Conservation (phyloP, 1,140 invertebrate species). For the Subanguina moxae region DNA sequence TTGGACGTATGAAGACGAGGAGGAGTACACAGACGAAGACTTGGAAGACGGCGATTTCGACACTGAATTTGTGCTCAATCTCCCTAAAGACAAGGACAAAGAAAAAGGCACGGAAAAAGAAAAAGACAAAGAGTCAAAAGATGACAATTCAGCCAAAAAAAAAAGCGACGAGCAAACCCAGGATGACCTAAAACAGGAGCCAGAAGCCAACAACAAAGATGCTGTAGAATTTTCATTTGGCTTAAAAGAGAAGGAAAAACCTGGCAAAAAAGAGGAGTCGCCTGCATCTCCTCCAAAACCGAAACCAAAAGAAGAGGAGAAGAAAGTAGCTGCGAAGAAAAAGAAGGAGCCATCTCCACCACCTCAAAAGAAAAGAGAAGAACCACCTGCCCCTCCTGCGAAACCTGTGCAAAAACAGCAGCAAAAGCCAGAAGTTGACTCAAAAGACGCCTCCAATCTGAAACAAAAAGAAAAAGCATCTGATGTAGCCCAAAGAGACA, state of each 20-base stretch:
- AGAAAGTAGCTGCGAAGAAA: constrained; percentile 1
- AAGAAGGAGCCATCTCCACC: neutral
- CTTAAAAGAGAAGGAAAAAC: no score
- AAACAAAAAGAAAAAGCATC: constrained; percentile 24
- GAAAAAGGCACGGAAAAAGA: constrained; percentile 4
- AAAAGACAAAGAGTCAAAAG: constrained; percentile 3
- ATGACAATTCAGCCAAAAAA: constrained; percentile 14
- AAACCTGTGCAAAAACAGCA: constrained; percentile 8
- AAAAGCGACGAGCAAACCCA: neutral
- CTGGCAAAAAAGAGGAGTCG: no score
- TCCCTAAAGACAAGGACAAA: constrained; percentile 11
- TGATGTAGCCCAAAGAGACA: constrained; percentile 14
- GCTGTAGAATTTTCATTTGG: neutral
- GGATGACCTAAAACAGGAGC: no score
- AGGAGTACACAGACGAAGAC: constrained; percentile 15
- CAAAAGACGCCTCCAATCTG: neutral
- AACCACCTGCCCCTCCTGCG: neutral
- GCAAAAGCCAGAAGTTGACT: constrained; percentile 16
- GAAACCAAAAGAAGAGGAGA: constrained; percentile 8
- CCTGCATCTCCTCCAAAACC: neutral
- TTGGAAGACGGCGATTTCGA: constrained; percentile 1
- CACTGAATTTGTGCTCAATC: neutral
- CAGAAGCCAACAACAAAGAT: neutral
- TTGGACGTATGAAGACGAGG: constrained; percentile 24
- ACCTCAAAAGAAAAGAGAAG: constrained; percentile 1